A percentile compares a stretch with the other conserved stretches of the same genome.
Evolutionary conservation across 92 coral and sea anemone species (phyloP).

Genomic region (Chrysogorgia sp.): DNA sequence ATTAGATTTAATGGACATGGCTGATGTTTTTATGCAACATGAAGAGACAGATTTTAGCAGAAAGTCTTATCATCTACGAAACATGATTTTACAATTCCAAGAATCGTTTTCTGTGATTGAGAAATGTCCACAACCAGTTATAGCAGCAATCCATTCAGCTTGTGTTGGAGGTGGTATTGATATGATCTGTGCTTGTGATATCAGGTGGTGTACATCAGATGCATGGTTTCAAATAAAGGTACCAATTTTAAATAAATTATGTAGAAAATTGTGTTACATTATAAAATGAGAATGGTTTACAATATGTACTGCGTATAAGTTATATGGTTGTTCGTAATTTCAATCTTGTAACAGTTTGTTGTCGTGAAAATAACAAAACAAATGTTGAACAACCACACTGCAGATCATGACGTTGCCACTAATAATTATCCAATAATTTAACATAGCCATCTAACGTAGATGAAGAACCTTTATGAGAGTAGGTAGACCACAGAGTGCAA

Average conservation of each 20-base stretch:
- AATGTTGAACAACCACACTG: too few species aligned
- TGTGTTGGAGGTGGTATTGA: conserved; percentile 98
- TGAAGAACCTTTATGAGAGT: too few species aligned
- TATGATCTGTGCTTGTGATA: conserved; percentile 87
- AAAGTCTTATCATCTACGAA: conserved; percentile 68
- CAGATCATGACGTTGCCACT: too few species aligned
- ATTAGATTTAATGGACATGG: conserved; percentile 81
- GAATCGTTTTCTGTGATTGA: conserved; percentile 84
- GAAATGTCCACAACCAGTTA: conserved; percentile 93
- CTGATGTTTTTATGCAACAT: conserved; percentile 57
- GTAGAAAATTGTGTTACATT: too few species aligned
- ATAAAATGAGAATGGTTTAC: too few species aligned
- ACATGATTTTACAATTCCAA: conserved; percentile 62
- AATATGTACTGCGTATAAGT: too few species aligned
- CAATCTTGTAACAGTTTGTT: too few species aligned
- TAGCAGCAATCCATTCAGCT: conserved; percentile 94
- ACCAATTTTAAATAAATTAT: not conserved
- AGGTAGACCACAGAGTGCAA: too few species aligned
- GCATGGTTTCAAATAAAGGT: conserved; percentile 99
- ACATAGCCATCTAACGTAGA: too few species aligned
- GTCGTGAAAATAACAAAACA: too few species aligned
- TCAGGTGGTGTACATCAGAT: conserved; percentile 90
- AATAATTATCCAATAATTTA: too few species aligned
- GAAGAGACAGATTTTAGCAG: conserved; percentile 69
- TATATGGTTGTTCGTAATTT: too few species aligned